A percentile compares a stretch with the other conserved stretches of the same genome.
phyloP scores from a whole-genome alignment of 2,888 invertebrate genomes.

The Lasioglossum lativentre region DNA sequence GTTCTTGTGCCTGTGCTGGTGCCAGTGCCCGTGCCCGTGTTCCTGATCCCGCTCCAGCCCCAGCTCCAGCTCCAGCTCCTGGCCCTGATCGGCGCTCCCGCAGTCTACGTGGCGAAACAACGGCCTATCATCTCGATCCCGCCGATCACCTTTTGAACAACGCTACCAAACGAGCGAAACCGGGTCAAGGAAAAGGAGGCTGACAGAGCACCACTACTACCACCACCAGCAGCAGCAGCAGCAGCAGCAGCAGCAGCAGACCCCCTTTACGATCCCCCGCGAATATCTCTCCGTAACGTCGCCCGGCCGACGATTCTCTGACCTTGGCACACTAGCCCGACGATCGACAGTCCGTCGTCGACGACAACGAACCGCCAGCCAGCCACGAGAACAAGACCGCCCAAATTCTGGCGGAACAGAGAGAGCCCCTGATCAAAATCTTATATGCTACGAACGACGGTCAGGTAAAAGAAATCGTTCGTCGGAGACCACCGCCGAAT shows the following conservation, averaged over 20 bases:
- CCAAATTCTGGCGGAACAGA: constrained; percentile 82
- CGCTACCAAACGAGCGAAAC: neutral
- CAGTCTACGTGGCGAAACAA: constrained; percentile 19
- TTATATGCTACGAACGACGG: constrained; percentile 83
- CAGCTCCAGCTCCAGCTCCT: constrained; percentile 16
- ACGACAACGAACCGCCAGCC: constrained; percentile 43
- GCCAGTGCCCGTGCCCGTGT: constrained; percentile 21
- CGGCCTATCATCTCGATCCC: constrained; percentile 16
- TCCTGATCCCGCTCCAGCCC: constrained; percentile 19
- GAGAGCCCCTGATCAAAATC: constrained; percentile 83
- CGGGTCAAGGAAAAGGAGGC: constrained; percentile 24
- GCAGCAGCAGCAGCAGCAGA: neutral
- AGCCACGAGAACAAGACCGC: constrained; percentile 62
- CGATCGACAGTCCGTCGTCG: constrained; percentile 32
- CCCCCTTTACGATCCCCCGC: constrained; percentile 10
- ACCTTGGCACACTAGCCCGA: constrained; percentile 49
- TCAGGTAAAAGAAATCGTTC: constrained; percentile 83
- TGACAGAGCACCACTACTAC: too few species aligned
- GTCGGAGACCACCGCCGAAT: constrained; percentile 81
- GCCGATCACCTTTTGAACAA: constrained; percentile 31
- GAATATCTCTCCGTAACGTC: constrained; percentile 16
- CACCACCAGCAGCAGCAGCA: too few species aligned
- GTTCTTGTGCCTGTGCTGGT: constrained; percentile 23
- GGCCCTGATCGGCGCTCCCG: constrained; percentile 29
- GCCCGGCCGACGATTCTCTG: constrained; percentile 45